A percentile compares a stretch with the other conserved stretches of the same genome.
These are phyloP conservation scores for Xyliphius kryptos DNA, from an alignment of 2,113 vertebrate species.

Conservation along the genomic window DNA sequence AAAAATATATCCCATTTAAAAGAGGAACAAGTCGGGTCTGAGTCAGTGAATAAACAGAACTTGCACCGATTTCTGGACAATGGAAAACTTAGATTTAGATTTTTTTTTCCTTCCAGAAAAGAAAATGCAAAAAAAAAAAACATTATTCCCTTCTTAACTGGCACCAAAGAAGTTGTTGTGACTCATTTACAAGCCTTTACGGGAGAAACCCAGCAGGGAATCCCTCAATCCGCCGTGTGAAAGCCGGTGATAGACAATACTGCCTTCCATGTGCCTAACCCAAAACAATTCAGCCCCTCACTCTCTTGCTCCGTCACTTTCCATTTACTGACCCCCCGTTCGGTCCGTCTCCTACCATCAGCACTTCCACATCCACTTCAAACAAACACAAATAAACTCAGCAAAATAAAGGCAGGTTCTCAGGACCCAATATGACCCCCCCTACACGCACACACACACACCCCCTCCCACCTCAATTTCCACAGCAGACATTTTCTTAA, in stretches of 20 bases:
- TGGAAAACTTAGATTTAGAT: no score
- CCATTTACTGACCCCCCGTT: conserved; percentile 42
- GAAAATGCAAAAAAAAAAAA: conserved; percentile 57
- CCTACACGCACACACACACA: no score
- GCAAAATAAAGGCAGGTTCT: conserved; percentile 54
- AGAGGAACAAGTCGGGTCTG: background rate
- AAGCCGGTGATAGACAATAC: conserved; percentile 66
- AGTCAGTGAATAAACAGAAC: background rate
- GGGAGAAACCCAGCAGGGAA: conserved; percentile 63
- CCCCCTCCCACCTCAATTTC: no score
- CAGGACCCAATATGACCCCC: conserved; percentile 60
- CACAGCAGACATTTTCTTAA: no score
- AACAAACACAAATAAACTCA: conserved; percentile 34
- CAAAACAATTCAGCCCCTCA: conserved; percentile 51
- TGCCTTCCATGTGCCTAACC: conserved; percentile 54
- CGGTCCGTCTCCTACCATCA: conserved; percentile 1
- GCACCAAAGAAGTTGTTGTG: conserved; percentile 47
- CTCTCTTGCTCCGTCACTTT: conserved; percentile 37
- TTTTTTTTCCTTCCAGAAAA: conserved; percentile 35
- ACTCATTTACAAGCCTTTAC: conserved; percentile 58
- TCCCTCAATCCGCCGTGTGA: conserved; percentile 66
- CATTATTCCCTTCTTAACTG: conserved; percentile 2
- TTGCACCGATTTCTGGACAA: conserved; percentile 1
- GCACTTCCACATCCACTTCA: conserved; percentile 5
- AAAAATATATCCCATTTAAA: background rate